Evolutionary conservation across 1,140 invertebrate species (phyloP).

Genomic region (Tetramorium alpestre): DNA sequence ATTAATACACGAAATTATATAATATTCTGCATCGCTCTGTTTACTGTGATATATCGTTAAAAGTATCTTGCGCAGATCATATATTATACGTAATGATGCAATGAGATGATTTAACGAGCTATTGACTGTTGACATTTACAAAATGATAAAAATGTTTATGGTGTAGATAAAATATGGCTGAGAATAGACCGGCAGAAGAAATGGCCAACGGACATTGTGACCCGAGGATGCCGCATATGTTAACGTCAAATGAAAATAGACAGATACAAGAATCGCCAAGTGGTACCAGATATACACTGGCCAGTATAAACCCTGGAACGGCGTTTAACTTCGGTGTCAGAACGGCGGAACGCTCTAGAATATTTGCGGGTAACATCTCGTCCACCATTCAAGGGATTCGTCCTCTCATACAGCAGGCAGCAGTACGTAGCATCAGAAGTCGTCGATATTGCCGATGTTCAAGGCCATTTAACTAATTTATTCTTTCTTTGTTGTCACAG

Average conservation of each 20-base stretch:
- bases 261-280: conserved; percentile 4
- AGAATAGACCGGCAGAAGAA: conserved; percentile 16
- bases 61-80: not conserved
- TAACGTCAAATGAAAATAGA: conserved; percentile 6
- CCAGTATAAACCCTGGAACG: conserved; percentile 18
- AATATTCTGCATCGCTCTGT: not conserved
- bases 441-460: conserved; percentile 17
- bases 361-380: conserved; percentile 85
- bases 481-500: conserved; percentile 53
- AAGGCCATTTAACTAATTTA: conserved; percentile 20
- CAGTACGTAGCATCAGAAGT: conserved; percentile 74
- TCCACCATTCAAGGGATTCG: conserved; percentile 86
- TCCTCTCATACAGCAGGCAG: conserved; percentile 85
- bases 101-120: not conserved
- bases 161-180: conserved; percentile 53
- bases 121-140: not conserved
- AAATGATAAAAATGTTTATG: not conserved
- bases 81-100: not conserved
- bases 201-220: not conserved
- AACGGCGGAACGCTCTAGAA: conserved; percentile 83
- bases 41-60: not conserved
- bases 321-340: conserved; percentile 79
- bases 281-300: conserved; percentile 3
- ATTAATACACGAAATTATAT: not conserved
- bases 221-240: not conserved